Percentiles rank a stretch among this genome's conserved stretches.
Conservation (phyloP, 2,797 vertebrate species). For the Martes flavigula region DNA sequence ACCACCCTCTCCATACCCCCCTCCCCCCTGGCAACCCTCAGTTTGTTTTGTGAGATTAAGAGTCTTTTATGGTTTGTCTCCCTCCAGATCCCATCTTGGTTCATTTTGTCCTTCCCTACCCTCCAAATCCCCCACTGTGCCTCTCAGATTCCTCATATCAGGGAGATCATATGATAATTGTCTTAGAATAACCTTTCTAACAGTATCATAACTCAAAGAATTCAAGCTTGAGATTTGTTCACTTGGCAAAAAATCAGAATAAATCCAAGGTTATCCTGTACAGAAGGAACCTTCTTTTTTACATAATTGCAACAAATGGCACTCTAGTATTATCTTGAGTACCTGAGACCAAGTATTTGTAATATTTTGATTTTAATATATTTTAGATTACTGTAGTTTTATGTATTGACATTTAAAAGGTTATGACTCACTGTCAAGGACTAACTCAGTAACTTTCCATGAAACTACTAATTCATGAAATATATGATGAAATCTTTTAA, state of each 20-base stretch:
- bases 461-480: background rate
- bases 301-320: background rate
- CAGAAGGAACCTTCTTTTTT: background rate
- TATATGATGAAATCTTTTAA: background rate
- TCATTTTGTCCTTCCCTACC: too few species aligned
- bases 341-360: background rate
- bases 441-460: background rate
- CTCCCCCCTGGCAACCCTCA: too few species aligned
- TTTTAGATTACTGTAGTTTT: background rate
- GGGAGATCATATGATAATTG: too few species aligned
- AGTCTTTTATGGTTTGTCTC: too few species aligned
- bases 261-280: background rate
- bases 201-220: background rate
- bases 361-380: background rate
- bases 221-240: slow-evolving; percentile 6
- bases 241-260: background rate
- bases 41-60: too few species aligned
- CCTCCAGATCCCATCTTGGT: too few species aligned
- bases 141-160: too few species aligned
- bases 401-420: background rate
- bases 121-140: too few species aligned
- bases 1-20: too few species aligned
- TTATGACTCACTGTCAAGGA: background rate
- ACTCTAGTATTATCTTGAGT: background rate
- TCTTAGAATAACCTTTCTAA: background rate